Conservation (phyloP, 2,888 invertebrate species). For the Ectemnius lituratus region DNA sequence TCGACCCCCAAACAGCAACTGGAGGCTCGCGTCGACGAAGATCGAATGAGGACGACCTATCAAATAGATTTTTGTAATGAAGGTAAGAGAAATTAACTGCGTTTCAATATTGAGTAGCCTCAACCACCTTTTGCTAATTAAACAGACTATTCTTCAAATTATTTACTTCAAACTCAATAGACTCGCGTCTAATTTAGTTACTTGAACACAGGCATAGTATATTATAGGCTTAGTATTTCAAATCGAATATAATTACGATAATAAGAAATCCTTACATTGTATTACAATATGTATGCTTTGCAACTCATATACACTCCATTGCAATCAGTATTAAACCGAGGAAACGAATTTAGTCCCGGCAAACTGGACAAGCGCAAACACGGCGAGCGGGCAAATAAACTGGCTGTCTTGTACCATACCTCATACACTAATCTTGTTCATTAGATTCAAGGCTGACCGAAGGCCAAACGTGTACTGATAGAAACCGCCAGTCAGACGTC, state of each 20-base stretch:
- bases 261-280: too few species aligned
- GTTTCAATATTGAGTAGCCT: too few species aligned
- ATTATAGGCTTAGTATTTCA: too few species aligned
- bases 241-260: too few species aligned
- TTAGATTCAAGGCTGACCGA: neutral
- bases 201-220: too few species aligned
- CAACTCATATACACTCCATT: neutral
- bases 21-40: constrained; percentile 81
- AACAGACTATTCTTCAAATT: too few species aligned
- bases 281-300: too few species aligned
- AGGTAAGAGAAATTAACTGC: constrained; percentile 59
- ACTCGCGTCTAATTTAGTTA: too few species aligned
- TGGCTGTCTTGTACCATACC: neutral
- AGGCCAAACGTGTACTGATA: neutral
- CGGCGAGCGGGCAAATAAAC: neutral
- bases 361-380: too few species aligned
- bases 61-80: constrained; percentile 81
- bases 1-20: constrained; percentile 80
- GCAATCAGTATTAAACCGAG: constrained; percentile 3
- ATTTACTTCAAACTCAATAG: too few species aligned
- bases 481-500: neutral
- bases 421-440: neutral
- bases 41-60: constrained; percentile 81
- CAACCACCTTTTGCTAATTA: too few species aligned
- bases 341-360: too few species aligned